A percentile compares a stretch with the other conserved stretches of the same genome.
These are phyloP conservation scores for Atlantisia rogersi DNA, from an alignment of 2,113 vertebrate species.

Conservation along the genomic window DNA sequence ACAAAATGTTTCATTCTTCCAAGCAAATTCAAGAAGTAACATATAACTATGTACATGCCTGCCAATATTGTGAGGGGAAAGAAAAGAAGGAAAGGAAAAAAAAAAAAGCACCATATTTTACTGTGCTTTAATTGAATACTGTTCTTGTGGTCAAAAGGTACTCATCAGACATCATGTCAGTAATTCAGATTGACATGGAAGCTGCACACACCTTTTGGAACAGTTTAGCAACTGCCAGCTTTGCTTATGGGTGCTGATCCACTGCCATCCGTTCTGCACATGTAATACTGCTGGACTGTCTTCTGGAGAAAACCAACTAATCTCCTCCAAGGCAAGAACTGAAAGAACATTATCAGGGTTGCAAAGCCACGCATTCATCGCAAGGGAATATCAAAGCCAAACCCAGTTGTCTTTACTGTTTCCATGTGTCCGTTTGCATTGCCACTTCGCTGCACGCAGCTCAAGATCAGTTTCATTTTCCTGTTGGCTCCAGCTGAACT, in stretches of 20 bases:
- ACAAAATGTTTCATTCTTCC: neutral
- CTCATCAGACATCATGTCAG: neutral
- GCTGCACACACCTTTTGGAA: neutral
- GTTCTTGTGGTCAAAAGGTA: neutral
- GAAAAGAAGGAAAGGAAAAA: no score
- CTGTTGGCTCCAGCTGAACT: neutral
- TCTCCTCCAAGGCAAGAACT: neutral
- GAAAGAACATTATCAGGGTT: neutral
- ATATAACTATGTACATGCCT: neutral
- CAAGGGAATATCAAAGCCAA: neutral
- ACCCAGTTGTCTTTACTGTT: neutral
- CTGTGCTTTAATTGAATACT: neutral
- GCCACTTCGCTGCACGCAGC: neutral
- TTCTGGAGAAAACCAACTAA: neutral
- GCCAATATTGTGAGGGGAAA: accelerated
- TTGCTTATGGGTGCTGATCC: neutral
- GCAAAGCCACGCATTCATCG: neutral
- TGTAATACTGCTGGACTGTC: neutral
- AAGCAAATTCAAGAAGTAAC: neutral
- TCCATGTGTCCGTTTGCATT: neutral
- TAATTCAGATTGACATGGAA: neutral
- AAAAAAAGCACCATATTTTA: neutral
- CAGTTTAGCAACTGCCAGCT: neutral
- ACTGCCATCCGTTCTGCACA: neutral
- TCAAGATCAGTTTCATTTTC: neutral